Evolutionary conservation across 2,888 invertebrate species (phyloP), one percentile per base, ranked within the genome.

Genomic region (Nomada ruficornis): DNA sequence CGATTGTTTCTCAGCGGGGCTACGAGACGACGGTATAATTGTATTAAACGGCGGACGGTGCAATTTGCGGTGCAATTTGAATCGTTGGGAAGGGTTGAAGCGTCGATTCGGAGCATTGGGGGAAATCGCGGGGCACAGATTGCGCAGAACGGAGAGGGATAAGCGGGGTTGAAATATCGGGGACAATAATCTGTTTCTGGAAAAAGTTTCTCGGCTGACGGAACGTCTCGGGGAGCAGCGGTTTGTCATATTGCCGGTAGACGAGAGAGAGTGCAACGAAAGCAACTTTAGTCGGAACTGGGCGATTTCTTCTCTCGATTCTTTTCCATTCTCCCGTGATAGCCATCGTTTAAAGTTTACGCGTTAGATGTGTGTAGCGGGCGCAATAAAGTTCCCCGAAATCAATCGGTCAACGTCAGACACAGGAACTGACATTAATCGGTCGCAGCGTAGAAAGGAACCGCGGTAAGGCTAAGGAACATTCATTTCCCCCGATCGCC

Each of bases 401-500:
- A 80, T 80, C 80, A 81, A 81, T 81, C 80, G 72, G 68, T 80
- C 80, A 81, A 81, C 80, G 80, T 80, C 80, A 80, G 73, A 73
- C 80, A 81, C 80, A 80, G 80, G 80, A 80, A 81, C 80, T 81
- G 80, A 81, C 80, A 80, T 81, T 81, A 80, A 81, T 79, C 80
- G 80, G 80, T 80, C 79, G 67, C 71, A 69, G 63, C 47, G 72
- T 36, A 69, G 74, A 82, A 83, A 83, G 83, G 79, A 77, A 77
- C 75, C 83, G 75, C 80, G 57, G 73, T 23, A 42, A 64, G 63
- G 63, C 59, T 77, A 65, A 81, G 72, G 76, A 80, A 77, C 85
- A 82, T 85, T 85, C 77, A 82, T 85, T 85, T 74, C 82, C 79
- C 29, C 64, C 72, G 82, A 85, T 85, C 76, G 77, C 68, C 74